These are phyloP conservation scores for Crenuchus spilurus DNA, from an alignment of 2,797 vertebrate genomes.

Conservation along the genomic window DNA sequence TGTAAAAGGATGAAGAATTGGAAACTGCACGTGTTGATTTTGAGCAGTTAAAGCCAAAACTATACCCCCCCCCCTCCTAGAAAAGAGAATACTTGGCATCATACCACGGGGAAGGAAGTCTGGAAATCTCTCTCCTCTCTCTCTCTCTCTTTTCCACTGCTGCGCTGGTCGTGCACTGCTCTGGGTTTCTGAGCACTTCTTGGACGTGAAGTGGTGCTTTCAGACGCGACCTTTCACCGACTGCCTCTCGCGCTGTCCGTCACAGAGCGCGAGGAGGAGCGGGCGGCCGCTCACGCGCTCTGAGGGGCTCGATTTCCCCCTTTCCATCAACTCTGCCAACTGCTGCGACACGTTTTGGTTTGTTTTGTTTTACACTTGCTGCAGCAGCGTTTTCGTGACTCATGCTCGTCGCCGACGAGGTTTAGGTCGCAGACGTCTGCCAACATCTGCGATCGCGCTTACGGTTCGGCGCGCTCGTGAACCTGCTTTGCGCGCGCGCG, in stretches of 20 bases:
- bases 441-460: constrained; percentile 37
- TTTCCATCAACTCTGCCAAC: constrained; percentile 22
- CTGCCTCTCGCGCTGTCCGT: constrained; percentile 66
- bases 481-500: neutral
- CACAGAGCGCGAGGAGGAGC: constrained; percentile 73
- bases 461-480: constrained; percentile 29
- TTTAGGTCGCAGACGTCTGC: neutral
- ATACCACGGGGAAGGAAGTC: constrained; percentile 33
- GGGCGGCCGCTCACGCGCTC: constrained; percentile 69
- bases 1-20: neutral
- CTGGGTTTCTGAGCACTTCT: constrained; percentile 28
- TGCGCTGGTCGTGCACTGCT: constrained; percentile 21
- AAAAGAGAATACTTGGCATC: constrained; percentile 44
- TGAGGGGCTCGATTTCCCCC: no score
- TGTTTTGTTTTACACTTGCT: constrained; percentile 12
- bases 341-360: neutral
- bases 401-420: constrained; percentile 2
- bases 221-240: constrained; percentile 39
- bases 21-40: constrained; percentile 40
- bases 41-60: constrained; percentile 1
- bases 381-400: constrained; percentile 17
- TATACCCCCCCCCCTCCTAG: neutral
- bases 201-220: constrained; percentile 32
- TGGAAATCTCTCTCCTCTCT: neutral
- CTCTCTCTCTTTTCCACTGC: constrained; percentile 43